Percentiles rank a stretch among this genome's conserved stretches.
phyloP scores from a whole-genome alignment of 2,797 vertebrate genomes.

The Lacerta viridis region DNA sequence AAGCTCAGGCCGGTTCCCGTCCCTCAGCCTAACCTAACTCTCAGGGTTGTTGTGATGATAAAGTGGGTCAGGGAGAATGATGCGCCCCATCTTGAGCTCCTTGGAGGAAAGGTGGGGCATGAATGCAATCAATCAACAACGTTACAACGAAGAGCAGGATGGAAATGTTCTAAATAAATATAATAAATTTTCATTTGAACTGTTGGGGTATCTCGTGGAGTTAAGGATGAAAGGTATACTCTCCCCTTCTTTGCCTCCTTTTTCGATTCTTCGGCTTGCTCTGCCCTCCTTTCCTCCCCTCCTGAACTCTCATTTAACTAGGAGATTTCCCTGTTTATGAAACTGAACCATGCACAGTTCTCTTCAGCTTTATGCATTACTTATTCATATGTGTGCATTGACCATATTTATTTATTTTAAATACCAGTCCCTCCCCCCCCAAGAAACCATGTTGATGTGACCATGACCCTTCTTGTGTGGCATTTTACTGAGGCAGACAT shows the following conservation, averaged over 20 bases:
- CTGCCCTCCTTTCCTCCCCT: background rate
- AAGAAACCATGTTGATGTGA: background rate
- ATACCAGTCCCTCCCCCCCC: too few species aligned
- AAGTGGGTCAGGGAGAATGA: too few species aligned
- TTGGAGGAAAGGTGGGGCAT: too few species aligned
- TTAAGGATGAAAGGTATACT: background rate
- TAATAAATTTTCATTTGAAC: background rate
- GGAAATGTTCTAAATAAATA: too few species aligned
- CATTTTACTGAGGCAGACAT: background rate
- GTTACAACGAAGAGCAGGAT: too few species aligned
- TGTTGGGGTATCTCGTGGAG: background rate
- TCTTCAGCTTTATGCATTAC: background rate
- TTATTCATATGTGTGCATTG: background rate
- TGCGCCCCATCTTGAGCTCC: too few species aligned
- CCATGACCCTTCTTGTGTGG: background rate
- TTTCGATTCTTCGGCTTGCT: background rate
- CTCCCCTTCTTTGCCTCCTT: background rate
- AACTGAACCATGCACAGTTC: background rate
- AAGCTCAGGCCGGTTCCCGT: too few species aligned
- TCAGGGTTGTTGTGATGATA: too few species aligned
- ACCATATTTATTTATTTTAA: too few species aligned
- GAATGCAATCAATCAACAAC: too few species aligned
- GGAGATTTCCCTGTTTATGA: background rate
- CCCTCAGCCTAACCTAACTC: too few species aligned
- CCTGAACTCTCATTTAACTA: background rate